Conservation (phyloP, 2,888 invertebrate species). For the Polymixis lichenea region DNA sequence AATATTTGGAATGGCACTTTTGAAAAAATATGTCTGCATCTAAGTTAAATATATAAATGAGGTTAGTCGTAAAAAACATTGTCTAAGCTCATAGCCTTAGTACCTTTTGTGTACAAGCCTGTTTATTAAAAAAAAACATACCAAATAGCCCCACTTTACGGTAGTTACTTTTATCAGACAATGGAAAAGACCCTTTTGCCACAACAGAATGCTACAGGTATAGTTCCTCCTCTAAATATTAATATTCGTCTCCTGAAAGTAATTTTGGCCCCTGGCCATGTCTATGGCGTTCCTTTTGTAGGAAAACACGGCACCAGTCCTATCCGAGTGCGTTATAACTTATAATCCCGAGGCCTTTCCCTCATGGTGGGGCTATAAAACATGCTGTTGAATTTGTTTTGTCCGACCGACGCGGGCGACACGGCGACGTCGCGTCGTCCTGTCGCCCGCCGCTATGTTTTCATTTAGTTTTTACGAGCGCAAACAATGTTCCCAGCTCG, state of each 20-base stretch:
- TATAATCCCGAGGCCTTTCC: conserved; percentile 45
- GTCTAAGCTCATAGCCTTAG: background rate
- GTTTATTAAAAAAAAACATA: background rate
- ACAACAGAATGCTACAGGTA: background rate
- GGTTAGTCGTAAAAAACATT: no score
- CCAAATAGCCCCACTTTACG: conserved; percentile 2
- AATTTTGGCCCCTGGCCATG: background rate
- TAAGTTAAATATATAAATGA: no score
- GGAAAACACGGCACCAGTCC: conserved; percentile 32
- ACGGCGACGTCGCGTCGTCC: conserved; percentile 67
- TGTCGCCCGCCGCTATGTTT: conserved; percentile 70
- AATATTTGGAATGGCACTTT: no score
- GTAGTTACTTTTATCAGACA: background rate
- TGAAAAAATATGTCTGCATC: no score
- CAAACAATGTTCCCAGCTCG: conserved; percentile 73
- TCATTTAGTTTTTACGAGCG: conserved; percentile 82
- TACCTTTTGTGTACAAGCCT: background rate
- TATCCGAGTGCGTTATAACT: conserved; percentile 43
- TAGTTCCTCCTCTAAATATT: background rate
- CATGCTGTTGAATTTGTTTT: conserved; percentile 73
- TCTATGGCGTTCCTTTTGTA: background rate
- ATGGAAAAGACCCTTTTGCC: background rate
- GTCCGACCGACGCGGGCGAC: conserved; percentile 65
- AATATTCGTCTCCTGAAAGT: background rate
- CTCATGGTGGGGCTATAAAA: conserved; percentile 59